Conservation (phyloP, 2,113 vertebrate species). For the Forbesichthys agassizii region DNA sequence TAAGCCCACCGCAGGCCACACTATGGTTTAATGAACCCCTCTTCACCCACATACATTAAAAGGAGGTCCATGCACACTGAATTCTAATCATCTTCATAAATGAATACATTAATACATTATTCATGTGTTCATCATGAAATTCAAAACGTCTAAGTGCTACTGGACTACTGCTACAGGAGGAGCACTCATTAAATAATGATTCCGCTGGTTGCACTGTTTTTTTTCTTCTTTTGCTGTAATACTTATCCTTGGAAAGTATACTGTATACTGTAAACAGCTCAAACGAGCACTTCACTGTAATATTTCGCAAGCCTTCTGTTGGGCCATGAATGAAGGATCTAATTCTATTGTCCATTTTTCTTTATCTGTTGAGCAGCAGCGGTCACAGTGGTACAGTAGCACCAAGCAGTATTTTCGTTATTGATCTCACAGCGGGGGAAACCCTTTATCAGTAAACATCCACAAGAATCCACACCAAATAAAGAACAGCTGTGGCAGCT, state of each 20-base stretch:
- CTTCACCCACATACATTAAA: slow-evolving; percentile 32
- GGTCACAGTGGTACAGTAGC: background rate
- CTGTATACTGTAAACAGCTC: no score
- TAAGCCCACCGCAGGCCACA: slow-evolving; percentile 35
- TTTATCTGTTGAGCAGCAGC: background rate
- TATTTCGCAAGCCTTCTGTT: no score
- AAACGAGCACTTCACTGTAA: no score
- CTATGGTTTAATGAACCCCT: slow-evolving; percentile 39
- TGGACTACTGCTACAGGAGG: background rate
- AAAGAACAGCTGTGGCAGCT: background rate
- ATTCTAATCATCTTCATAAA: background rate
- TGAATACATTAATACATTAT: background rate
- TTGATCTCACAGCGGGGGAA: background rate
- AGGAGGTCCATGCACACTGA: slow-evolving; percentile 13
- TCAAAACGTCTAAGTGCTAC: background rate
- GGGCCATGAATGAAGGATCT: no score
- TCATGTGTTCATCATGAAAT: background rate
- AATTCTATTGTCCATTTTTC: background rate
- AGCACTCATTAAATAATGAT: background rate
- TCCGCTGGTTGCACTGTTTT: no score
- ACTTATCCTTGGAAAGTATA: no score
- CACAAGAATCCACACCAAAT: background rate
- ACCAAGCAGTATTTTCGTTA: background rate
- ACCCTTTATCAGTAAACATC: background rate
- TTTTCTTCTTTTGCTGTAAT: no score